Percentiles rank a stretch among this genome's conserved stretches.
phyloP scores from a whole-genome alignment of 1,140 invertebrate genomes.

The Zaprionus nigranus region DNA sequence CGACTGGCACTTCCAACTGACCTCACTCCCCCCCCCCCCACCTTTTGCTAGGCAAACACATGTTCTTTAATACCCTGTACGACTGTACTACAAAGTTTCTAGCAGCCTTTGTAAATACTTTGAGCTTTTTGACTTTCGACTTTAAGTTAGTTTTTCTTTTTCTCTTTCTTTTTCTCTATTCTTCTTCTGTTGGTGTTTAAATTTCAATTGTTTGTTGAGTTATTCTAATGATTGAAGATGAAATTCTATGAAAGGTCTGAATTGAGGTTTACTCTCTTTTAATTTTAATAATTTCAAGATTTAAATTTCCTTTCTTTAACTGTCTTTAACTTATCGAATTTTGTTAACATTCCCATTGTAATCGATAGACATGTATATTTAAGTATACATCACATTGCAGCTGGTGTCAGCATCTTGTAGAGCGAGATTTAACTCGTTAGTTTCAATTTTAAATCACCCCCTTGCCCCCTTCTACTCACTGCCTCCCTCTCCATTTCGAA shows the following conservation, averaged over 20 bases:
- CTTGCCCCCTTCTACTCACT: not conserved
- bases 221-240: no score
- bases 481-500: not conserved
- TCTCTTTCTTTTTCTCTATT: conserved; percentile 12
- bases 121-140: not conserved
- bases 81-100: not conserved
- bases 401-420: not conserved
- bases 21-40: not conserved
- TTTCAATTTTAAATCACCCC: not conserved
- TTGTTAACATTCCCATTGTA: no score
- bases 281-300: no score
- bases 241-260: no score
- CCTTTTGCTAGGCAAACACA: not conserved
- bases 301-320: no score
- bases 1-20: not conserved
- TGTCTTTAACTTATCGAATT: no score
- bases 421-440: not conserved
- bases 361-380: not conserved
- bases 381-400: not conserved
- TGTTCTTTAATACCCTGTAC: conserved; percentile 3
- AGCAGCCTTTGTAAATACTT: no score
- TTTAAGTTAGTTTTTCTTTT: not conserved
- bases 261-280: no score
- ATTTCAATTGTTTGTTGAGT: no score
- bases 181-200: no score